Conservation (phyloP, 2,888 invertebrate species). For the Pilophorus perplexus region DNA sequence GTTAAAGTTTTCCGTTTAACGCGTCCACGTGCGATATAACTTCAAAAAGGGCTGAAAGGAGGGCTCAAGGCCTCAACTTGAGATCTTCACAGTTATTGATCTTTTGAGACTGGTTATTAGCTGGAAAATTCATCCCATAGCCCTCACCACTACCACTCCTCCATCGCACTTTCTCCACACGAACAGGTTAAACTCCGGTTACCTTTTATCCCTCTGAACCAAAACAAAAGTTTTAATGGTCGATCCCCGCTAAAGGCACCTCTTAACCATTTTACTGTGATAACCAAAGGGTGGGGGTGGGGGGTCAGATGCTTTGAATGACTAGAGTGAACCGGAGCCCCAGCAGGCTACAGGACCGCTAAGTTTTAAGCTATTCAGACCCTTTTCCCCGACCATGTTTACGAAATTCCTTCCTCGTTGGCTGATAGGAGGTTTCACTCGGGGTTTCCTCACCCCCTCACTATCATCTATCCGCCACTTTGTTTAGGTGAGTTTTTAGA, state of each 20-base stretch:
- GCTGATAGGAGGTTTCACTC: no score
- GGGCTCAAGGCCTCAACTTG: slow-evolving; percentile 13
- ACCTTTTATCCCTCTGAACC: slow-evolving; percentile 21
- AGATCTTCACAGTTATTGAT: slow-evolving; percentile 32
- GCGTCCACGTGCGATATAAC: slow-evolving; percentile 17
- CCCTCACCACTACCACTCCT: no score
- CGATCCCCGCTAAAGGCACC: no score
- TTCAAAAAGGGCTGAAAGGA: slow-evolving; percentile 6
- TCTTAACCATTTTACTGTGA: no score
- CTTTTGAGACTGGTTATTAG: slow-evolving; percentile 13
- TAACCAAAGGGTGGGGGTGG: neutral
- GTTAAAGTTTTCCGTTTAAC: slow-evolving; percentile 33
- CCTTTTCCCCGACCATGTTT: slow-evolving; percentile 6
- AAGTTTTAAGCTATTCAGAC: slow-evolving; percentile 16
- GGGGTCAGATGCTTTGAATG: slow-evolving; percentile 6
- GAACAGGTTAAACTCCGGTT: slow-evolving; percentile 17
- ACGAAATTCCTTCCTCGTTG: slow-evolving; percentile 18
- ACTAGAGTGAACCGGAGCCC: neutral
- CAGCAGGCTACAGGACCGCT: neutral
- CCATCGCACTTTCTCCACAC: slow-evolving; percentile 14
- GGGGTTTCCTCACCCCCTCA: no score
- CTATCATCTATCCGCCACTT: no score
- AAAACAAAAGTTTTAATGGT: slow-evolving; percentile 26
- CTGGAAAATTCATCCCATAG: slow-evolving; percentile 25
- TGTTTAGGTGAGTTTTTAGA: no score